Conservation (phyloP, 2,888 invertebrate genomes). For the Drosophila villosipedis region DNA sequence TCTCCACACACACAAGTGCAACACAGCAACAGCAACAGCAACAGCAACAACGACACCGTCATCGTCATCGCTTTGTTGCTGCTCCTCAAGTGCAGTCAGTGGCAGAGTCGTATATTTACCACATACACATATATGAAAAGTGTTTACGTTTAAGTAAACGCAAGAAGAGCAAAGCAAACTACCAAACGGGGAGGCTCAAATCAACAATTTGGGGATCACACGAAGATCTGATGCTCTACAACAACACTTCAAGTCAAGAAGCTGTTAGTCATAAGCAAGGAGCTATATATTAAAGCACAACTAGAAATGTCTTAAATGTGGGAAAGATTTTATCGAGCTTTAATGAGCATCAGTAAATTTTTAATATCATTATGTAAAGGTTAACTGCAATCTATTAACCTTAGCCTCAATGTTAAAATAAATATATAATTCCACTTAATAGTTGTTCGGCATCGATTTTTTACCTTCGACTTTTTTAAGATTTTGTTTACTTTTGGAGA, state of each 20-base stretch:
- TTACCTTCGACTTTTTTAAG: not conserved
- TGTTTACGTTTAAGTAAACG: slow-evolving; percentile 63
- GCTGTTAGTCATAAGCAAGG: not conserved
- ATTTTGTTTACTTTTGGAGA: not conserved
- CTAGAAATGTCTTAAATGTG: not conserved
- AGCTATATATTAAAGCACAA: not conserved
- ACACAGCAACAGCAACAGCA: slow-evolving; percentile 18
- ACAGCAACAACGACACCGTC: slow-evolving; percentile 29
- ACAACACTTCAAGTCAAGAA: not conserved
- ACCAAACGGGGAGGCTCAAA: slow-evolving; percentile 39
- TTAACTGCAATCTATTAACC: not conserved
- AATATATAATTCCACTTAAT: not conserved
- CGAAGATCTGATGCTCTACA: slow-evolving; percentile 38
- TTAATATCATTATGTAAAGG: not conserved
- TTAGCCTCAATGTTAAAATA: not conserved
- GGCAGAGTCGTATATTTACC: slow-evolving; percentile 50
- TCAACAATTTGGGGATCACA: not conserved
- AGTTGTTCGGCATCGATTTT: not conserved
- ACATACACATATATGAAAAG: slow-evolving; percentile 29
- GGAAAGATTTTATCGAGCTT: not conserved
- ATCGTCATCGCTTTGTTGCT: slow-evolving; percentile 66
- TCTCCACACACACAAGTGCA: slow-evolving; percentile 23
- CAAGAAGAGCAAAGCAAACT: slow-evolving; percentile 58
- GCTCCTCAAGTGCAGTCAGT: slow-evolving; percentile 70
- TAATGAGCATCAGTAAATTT: not conserved